A percentile compares a stretch with the other conserved stretches of the same genome.
Conservation (phyloP, 2,888 invertebrate species). For the Autographa pulchrina region DNA sequence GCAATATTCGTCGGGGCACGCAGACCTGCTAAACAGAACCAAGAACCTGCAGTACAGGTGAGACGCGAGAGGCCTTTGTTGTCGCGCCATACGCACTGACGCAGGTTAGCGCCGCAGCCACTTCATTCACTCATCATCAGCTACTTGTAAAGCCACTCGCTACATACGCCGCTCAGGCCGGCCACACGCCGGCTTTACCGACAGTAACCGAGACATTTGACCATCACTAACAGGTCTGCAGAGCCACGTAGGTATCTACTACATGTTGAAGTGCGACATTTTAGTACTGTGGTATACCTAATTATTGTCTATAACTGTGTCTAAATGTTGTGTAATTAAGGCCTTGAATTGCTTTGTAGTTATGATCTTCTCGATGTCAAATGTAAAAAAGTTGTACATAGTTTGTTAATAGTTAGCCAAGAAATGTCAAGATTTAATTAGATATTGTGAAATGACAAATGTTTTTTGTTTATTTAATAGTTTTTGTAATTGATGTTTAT, state of each 20-base stretch:
- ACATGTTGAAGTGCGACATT: constrained; percentile 17
- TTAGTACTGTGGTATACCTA: constrained; percentile 20
- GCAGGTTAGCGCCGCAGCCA: constrained; percentile 56
- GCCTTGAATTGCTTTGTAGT: constrained; percentile 29
- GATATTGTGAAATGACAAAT: not conserved
- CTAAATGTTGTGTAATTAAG: constrained; percentile 26
- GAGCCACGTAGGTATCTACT: constrained; percentile 37
- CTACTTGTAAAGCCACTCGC: constrained; percentile 54
- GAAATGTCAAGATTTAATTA: not conserved
- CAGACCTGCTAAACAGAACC: constrained; percentile 96
- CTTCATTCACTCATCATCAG: constrained; percentile 70
- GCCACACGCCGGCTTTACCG: constrained; percentile 18
- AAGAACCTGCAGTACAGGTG: constrained; percentile 96
- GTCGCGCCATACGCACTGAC: constrained; percentile 52
- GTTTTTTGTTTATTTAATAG: not conserved
- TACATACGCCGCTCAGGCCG: constrained; percentile 16
- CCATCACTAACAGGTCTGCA: constrained; percentile 42
- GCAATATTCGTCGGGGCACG: constrained; percentile 96
- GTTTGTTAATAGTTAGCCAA: constrained; percentile 1
- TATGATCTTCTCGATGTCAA: constrained; percentile 17
- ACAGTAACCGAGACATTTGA: constrained; percentile 38
- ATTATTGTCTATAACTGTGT: constrained; percentile 28
- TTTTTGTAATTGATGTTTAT: not conserved
- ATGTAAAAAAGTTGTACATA: not conserved
- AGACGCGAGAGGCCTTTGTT: constrained; percentile 70